A percentile compares a stretch with the other conserved stretches of the same genome.
Evolutionary conservation across 2,113 vertebrate genomes (phyloP).

Genomic region (Jacana jacana): DNA sequence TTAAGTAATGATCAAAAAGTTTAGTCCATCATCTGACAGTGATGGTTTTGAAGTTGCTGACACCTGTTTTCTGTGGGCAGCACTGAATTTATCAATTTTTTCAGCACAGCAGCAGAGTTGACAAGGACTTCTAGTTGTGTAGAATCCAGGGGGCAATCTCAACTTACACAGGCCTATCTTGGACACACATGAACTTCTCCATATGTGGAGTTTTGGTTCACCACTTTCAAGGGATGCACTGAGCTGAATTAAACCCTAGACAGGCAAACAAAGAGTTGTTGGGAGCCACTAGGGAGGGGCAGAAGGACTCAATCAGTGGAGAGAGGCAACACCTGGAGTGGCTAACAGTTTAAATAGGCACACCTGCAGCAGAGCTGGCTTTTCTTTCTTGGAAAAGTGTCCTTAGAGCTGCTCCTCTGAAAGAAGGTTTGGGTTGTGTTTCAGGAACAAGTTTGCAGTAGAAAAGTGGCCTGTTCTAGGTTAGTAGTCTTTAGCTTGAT

Average conservation of each 20-base stretch:
- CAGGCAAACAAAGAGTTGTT: background rate
- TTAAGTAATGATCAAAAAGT: background rate
- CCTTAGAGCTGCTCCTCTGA: rapidly evolving
- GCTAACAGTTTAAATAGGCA: background rate
- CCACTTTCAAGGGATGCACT: background rate
- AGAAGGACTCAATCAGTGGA: background rate
- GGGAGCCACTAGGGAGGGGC: background rate
- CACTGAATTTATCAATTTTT: background rate
- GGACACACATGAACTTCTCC: background rate
- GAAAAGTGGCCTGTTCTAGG: background rate
- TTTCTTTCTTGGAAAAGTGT: rapidly evolving
- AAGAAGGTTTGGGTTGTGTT: background rate
- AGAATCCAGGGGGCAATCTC: background rate
- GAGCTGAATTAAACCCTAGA: background rate
- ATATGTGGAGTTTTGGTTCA: background rate
- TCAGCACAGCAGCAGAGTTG: background rate
- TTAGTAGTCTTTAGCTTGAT: background rate
- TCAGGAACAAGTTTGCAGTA: background rate
- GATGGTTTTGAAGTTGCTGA: background rate
- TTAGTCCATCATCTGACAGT: background rate
- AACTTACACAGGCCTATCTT: background rate
- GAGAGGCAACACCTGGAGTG: background rate
- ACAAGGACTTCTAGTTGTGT: background rate
- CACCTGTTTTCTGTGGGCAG: background rate
- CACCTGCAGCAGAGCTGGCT: rapidly evolving